Evolutionary conservation across 2,888 invertebrate species (phyloP).

Genomic region (Rhingia rostrata): DNA sequence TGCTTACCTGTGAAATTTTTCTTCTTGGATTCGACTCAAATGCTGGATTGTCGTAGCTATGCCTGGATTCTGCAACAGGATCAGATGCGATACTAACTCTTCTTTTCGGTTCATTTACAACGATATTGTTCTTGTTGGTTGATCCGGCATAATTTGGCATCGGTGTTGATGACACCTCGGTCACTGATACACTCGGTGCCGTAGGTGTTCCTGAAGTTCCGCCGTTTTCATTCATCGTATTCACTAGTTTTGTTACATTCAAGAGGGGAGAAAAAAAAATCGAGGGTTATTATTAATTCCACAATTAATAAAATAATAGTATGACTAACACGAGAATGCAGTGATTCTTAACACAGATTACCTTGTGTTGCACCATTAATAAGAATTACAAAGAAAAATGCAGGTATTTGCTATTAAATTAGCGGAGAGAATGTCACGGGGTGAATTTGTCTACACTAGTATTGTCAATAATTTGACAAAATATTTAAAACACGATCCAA

Average conservation of each 20-base stretch:
- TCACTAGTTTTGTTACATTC: slow-evolving; percentile 20
- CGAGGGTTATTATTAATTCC: too few species aligned
- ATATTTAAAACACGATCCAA: slow-evolving; percentile 64
- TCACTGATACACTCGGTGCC: slow-evolving; percentile 15
- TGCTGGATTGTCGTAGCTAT: slow-evolving; percentile 86
- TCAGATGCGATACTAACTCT: slow-evolving; percentile 87
- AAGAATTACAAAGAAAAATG: slow-evolving; percentile 4
- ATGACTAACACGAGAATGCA: slow-evolving; percentile 15
- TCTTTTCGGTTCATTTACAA: slow-evolving; percentile 83
- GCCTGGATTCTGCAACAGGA: slow-evolving; percentile 80
- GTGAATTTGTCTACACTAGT: slow-evolving; percentile 40
- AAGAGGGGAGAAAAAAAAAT: too few species aligned
- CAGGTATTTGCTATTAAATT: slow-evolving; percentile 63
- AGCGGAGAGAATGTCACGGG: slow-evolving; percentile 52
- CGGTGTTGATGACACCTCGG: slow-evolving; percentile 53
- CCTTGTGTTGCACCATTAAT: slow-evolving; percentile 1
- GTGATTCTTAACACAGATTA: slow-evolving; percentile 35
- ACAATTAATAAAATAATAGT: neutral
- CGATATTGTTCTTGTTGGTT: slow-evolving; percentile 76
- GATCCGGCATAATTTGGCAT: slow-evolving; percentile 57
- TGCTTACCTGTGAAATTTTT: slow-evolving; percentile 82
- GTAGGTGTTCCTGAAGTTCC: slow-evolving; percentile 32
- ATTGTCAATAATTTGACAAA: slow-evolving; percentile 70
- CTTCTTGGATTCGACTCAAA: slow-evolving; percentile 85
- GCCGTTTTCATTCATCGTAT: slow-evolving; percentile 75